Evolutionary conservation across 2,113 vertebrate species (phyloP).

Genomic region (Hippopotamus amphibius): DNA sequence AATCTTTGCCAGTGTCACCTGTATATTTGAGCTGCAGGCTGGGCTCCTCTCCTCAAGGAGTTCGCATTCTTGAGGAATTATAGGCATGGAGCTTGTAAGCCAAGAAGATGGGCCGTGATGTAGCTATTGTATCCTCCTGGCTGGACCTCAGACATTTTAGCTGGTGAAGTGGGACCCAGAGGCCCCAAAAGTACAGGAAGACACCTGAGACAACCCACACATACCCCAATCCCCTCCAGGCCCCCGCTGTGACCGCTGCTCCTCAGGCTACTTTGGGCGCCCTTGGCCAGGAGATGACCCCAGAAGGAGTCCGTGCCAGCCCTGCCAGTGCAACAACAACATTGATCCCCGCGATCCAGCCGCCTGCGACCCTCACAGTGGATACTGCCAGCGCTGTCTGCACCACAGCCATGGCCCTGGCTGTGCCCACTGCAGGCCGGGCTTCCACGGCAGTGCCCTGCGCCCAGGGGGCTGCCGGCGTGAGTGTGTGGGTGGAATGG

Average conservation of each 20-base stretch:
- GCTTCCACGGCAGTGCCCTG: constrained; percentile 91
- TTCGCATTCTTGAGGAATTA: background rate
- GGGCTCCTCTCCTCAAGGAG: background rate
- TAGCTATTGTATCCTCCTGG: background rate
- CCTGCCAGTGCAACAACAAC: constrained; percentile 93
- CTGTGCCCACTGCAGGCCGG: constrained; percentile 88
- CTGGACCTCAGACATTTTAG: background rate
- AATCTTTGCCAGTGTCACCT: background rate
- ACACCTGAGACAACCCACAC: background rate
- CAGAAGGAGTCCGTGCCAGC: constrained; percentile 87
- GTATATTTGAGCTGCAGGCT: background rate
- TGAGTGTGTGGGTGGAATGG: constrained; percentile 81
- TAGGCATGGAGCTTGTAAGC: background rate
- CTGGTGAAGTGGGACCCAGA: background rate
- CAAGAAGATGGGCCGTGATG: background rate
- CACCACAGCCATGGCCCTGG: constrained; percentile 88
- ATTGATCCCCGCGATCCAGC: constrained; percentile 88
- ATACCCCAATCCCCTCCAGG: constrained; percentile 77
- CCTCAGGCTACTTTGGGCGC: constrained; percentile 90
- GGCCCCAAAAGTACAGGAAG: background rate
- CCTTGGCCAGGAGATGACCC: constrained; percentile 84
- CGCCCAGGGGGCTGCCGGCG: constrained; percentile 88
- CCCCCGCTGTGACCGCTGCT: constrained; percentile 90
- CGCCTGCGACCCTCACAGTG: constrained; percentile 89
- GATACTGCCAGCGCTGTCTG: constrained; percentile 90